Evolutionary conservation across 1,140 invertebrate genomes (phyloP).

Genomic region (Eumaeus atala): DNA sequence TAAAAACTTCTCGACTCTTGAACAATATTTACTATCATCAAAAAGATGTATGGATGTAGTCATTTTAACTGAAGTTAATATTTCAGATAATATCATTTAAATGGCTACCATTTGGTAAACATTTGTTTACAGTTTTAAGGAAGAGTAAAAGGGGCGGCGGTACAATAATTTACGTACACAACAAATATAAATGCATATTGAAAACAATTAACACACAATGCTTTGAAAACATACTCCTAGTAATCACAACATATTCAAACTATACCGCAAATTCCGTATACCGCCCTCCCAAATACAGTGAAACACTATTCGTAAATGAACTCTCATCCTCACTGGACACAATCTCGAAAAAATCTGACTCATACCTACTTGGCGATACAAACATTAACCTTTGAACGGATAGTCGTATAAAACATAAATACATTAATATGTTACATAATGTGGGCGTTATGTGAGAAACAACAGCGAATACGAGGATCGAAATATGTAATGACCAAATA

Average conservation of each 20-base stretch:
- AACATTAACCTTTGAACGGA: too few species aligned
- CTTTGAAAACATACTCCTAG: constrained; percentile 16
- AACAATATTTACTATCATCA: constrained; percentile 15
- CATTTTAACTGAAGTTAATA: constrained; percentile 18
- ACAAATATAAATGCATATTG: constrained; percentile 13
- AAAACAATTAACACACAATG: constrained; percentile 14
- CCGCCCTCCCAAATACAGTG: constrained; percentile 13
- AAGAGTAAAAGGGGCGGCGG: constrained; percentile 17
- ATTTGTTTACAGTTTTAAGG: constrained; percentile 7
- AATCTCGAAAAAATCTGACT: too few species aligned
- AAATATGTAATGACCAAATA: not conserved
- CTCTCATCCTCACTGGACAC: too few species aligned
- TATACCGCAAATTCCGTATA: constrained; percentile 16
- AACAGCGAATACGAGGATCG: constrained; percentile 3
- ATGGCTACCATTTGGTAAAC: constrained; percentile 16
- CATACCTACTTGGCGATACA: too few species aligned
- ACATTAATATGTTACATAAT: not conserved
- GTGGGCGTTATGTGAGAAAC: not conserved
- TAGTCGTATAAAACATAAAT: not conserved
- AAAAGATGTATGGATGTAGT: constrained; percentile 21
- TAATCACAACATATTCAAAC: constrained; percentile 2
- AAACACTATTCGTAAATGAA: not conserved
- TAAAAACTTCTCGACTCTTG: constrained; percentile 18
- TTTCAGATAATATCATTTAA: constrained; percentile 13
- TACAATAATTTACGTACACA: constrained; percentile 17